A percentile compares a stretch with the other conserved stretches of the same genome.
Conservation (phyloP, 2,113 vertebrate species). For the Thalassarche chlororhynchos region DNA sequence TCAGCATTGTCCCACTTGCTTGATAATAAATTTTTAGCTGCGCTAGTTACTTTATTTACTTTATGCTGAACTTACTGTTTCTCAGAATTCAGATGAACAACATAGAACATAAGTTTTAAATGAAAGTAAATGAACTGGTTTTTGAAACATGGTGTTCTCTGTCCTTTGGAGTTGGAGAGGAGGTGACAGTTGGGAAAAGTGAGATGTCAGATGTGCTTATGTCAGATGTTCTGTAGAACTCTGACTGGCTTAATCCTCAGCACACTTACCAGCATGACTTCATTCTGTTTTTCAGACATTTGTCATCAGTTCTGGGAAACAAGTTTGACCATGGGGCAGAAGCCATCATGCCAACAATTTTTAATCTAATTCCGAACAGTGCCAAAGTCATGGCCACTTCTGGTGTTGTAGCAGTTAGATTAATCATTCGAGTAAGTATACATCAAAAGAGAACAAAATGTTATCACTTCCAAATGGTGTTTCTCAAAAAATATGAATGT, state of each 20-base stretch:
- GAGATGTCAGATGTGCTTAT: slow-evolving; percentile 3
- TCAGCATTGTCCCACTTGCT: neutral
- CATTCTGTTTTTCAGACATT: slow-evolving; percentile 79
- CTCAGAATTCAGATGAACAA: neutral
- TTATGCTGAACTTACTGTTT: neutral
- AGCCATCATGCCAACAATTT: slow-evolving; percentile 95
- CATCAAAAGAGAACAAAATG: neutral
- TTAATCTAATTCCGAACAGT: slow-evolving; percentile 99
- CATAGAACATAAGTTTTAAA: neutral
- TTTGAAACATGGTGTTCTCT: neutral
- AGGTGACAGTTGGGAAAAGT: neutral
- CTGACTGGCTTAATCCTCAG: neutral
- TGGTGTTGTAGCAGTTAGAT: slow-evolving; percentile 89
- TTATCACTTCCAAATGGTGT: neutral
- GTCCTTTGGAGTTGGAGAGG: neutral
- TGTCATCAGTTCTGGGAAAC: slow-evolving; percentile 91
- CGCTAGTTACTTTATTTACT: neutral
- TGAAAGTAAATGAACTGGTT: neutral
- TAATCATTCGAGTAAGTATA: slow-evolving; percentile 93
- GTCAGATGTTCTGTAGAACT: neutral
- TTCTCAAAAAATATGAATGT: neutral
- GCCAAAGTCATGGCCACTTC: slow-evolving; percentile 99
- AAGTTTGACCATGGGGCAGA: slow-evolving; percentile 98
- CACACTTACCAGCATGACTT: slow-evolving; percentile 8
- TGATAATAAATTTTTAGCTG: neutral